Evolutionary conservation across 2,797 vertebrate genomes (phyloP).

Genomic region (Clarias pachynema): DNA sequence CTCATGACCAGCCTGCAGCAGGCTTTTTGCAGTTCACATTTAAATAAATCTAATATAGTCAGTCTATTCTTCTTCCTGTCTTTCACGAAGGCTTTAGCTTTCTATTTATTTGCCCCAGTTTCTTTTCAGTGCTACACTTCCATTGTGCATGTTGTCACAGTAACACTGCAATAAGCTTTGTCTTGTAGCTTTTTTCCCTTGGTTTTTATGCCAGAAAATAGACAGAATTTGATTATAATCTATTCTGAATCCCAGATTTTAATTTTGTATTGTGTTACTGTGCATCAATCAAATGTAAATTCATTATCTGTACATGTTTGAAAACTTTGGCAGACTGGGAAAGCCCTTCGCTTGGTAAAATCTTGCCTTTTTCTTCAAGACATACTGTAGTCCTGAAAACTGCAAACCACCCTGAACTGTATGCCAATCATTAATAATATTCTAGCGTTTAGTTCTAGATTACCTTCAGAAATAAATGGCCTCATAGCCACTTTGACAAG

Average conservation of each 20-base stretch:
- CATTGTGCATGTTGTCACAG: constrained; percentile 16
- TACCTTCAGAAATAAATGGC: background rate
- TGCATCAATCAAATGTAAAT: background rate
- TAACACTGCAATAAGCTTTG: background rate
- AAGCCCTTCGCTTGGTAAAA: background rate
- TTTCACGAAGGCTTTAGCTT: background rate
- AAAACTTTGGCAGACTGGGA: background rate
- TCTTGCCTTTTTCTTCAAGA: background rate
- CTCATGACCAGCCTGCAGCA: constrained; percentile 3
- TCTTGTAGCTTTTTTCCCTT: background rate
- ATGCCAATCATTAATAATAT: background rate
- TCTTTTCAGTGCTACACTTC: constrained; percentile 2
- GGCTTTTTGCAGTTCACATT: constrained; percentile 15
- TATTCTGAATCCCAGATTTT: background rate
- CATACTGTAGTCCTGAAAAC: background rate
- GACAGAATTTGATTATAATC: background rate
- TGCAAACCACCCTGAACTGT: background rate
- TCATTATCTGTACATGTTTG: background rate
- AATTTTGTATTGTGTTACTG: background rate
- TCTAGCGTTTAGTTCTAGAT: background rate
- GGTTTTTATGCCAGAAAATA: background rate
- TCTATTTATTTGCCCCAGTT: constrained; percentile 27
- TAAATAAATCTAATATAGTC: constrained; percentile 29
- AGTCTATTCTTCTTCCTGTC: constrained; percentile 14
- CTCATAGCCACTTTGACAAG: background rate